These are phyloP conservation scores for Tachycineta bicolor DNA, from an alignment of 2,113 vertebrate species.

Conservation along the genomic window DNA sequence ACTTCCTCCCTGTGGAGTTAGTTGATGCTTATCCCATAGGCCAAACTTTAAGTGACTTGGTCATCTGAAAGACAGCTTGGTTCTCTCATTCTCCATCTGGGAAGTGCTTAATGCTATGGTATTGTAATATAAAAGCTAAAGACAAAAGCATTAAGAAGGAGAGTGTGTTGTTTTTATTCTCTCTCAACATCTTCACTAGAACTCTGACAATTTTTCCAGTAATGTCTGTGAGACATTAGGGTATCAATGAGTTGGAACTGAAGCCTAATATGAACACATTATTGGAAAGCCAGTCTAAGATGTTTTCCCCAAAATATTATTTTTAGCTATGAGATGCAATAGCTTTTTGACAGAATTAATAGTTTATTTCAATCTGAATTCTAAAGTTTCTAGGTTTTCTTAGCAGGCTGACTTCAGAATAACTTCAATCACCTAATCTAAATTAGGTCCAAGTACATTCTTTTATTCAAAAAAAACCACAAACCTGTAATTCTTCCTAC, in stretches of 20 bases:
- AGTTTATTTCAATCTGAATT: background rate
- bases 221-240: background rate
- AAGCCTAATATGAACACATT: background rate
- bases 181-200: background rate
- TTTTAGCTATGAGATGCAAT: background rate
- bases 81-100: background rate
- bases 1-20: background rate
- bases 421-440: background rate
- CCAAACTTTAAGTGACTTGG: background rate
- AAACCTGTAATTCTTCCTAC: background rate
- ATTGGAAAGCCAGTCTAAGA: background rate
- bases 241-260: background rate
- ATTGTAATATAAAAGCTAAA: background rate
- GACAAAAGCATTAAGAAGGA: background rate
- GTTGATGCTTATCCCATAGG: constrained; percentile 8
- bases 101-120: background rate
- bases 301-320: background rate
- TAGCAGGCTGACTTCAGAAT: background rate
- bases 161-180: background rate
- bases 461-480: background rate
- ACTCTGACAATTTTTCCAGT: background rate
- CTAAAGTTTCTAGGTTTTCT: background rate
- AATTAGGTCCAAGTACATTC: background rate
- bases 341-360: background rate
- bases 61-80: background rate